These are phyloP conservation scores for Phenganax stokvisi DNA, from an alignment of 92 coral and sea anemone species.

Conservation along the genomic window DNA sequence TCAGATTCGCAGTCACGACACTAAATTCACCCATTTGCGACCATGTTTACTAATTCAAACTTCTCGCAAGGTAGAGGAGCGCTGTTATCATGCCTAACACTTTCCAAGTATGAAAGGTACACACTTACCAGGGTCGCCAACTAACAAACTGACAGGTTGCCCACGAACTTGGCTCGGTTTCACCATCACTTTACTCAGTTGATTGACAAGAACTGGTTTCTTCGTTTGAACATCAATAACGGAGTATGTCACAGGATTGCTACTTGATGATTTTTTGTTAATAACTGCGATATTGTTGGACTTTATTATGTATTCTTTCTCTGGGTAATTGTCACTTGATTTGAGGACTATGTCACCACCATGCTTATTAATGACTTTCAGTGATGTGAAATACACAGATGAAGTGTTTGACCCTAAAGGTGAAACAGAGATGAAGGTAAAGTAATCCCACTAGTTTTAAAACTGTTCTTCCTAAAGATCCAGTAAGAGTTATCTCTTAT, in stretches of 20 bases:
- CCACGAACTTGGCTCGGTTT: background rate
- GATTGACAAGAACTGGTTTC: slow-evolving; percentile 53
- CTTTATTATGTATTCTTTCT: slow-evolving; percentile 56
- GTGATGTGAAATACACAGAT: slow-evolving; percentile 34
- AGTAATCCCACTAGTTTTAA: too few relatives aligned
- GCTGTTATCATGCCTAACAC: too few relatives aligned
- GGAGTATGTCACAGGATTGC: slow-evolving; percentile 50
- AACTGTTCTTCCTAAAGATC: too few relatives aligned
- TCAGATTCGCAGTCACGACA: too few relatives aligned
- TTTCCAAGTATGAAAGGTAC: background rate
- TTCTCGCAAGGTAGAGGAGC: background rate
- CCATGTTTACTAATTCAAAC: background rate
- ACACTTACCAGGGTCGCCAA: slow-evolving; percentile 20
- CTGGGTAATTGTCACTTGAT: slow-evolving; percentile 49
- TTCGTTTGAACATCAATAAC: slow-evolving; percentile 40
- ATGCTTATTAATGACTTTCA: slow-evolving; percentile 54
- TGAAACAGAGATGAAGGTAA: background rate
- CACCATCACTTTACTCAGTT: slow-evolving; percentile 4
- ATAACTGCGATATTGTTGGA: slow-evolving; percentile 56
- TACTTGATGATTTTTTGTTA: slow-evolving; percentile 58
- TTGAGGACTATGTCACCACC: slow-evolving; percentile 54
- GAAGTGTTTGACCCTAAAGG: slow-evolving; percentile 5
- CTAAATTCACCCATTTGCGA: too few relatives aligned
- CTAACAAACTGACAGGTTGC: slow-evolving; percentile 17
- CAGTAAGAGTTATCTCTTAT: too few relatives aligned